Conservation (phyloP, 1,140 invertebrate genomes). For the Teleopsis dalmanni region DNA sequence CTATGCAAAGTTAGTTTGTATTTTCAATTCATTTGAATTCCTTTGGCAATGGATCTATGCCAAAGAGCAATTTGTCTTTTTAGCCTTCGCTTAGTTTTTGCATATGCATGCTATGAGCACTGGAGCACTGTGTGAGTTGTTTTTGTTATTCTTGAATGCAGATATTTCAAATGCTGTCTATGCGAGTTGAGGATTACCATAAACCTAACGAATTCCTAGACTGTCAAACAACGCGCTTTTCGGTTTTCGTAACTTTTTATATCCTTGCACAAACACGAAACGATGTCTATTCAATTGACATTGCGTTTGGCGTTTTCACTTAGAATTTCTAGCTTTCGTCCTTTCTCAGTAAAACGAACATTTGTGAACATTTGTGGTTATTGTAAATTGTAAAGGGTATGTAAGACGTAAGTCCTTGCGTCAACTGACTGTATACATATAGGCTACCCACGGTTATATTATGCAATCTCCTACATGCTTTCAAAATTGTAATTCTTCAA, state of each 20-base stretch:
- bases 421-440: not conserved
- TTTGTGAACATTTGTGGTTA: not conserved
- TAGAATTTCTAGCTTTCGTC: no score
- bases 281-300: no score
- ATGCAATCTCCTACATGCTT: slow-evolving; percentile 14
- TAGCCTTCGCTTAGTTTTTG: not conserved
- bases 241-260: not conserved
- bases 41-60: slow-evolving; percentile 27
- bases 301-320: no score
- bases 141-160: not conserved
- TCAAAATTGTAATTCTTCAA: slow-evolving; percentile 41
- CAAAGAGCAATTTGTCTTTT: slow-evolving; percentile 42
- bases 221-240: not conserved
- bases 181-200: not conserved
- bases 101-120: not conserved
- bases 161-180: not conserved
- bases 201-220: not conserved
- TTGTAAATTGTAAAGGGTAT: not conserved
- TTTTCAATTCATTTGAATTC: slow-evolving; percentile 14
- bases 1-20: slow-evolving; percentile 1
- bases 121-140: not conserved
- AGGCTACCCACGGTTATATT: no score
- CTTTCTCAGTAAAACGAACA: no score
- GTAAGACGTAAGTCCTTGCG: not conserved
- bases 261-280: no score